These are phyloP conservation scores for Caenorhabditis sulstoni DNA, from an alignment of 2,888 invertebrate species.

Conservation along the genomic window DNA sequence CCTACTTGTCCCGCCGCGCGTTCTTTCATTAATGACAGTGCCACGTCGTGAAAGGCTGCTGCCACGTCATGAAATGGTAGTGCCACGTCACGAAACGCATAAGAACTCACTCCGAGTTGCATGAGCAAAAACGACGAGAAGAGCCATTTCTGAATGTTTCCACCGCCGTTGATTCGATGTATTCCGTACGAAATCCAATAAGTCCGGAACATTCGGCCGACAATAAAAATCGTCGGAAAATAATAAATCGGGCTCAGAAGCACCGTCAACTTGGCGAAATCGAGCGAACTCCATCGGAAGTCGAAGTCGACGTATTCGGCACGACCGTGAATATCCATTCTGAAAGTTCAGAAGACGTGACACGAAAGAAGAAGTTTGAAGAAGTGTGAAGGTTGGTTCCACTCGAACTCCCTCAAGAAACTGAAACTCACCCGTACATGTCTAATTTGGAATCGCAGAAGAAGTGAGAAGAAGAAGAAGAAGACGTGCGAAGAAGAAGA, in stretches of 20 bases:
- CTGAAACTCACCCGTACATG: too few relatives aligned
- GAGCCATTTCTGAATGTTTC: slow-evolving; percentile 18
- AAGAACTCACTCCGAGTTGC: slow-evolving; percentile 36
- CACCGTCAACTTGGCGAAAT: slow-evolving; percentile 19
- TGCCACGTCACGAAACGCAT: too few relatives aligned
- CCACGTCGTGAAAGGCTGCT: too few relatives aligned
- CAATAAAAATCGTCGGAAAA: slow-evolving; percentile 22
- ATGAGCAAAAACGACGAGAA: slow-evolving; percentile 33
- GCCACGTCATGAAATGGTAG: neutral
- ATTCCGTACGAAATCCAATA: slow-evolving; percentile 1
- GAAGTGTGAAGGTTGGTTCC: neutral
- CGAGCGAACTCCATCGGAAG: slow-evolving; percentile 3
- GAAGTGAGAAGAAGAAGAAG: too few relatives aligned
- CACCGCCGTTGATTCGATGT: neutral
- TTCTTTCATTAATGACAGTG: too few relatives aligned
- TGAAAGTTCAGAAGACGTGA: slow-evolving; percentile 4
- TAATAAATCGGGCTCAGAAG: slow-evolving; percentile 11
- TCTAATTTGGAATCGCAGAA: too few relatives aligned
- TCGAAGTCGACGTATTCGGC: slow-evolving; percentile 20
- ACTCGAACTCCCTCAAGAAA: too few relatives aligned
- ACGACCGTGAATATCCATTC: slow-evolving; percentile 29
- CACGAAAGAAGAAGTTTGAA: neutral
- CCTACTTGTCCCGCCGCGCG: too few relatives aligned
- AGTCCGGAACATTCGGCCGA: slow-evolving; percentile 16
- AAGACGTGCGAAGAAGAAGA: too few relatives aligned